Evolutionary conservation across 2,797 vertebrate genomes (phyloP), one percentile per base, ranked within the genome.

Genomic region (Chelonia mydas): DNA sequence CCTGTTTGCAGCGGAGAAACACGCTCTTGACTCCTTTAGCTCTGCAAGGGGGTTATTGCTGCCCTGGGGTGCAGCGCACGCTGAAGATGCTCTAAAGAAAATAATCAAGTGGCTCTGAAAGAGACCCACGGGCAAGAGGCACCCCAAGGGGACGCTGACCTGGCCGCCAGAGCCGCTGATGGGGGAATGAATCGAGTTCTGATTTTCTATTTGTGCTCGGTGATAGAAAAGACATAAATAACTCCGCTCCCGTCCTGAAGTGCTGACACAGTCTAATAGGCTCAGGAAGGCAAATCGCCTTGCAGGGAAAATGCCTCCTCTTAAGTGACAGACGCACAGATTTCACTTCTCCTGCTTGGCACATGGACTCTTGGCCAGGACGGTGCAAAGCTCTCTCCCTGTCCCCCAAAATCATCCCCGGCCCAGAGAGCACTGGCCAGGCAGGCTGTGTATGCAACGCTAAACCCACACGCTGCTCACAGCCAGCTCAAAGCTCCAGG

Each of bases 81-180:
- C 1, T 53, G 50, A 90, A 84, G 89, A 94, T 88, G 94, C 77
- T 89, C 86, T 89, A 96, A 59, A 53, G 87, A 89, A 53, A 84
- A 84, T 91, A 84, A 84, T 92, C 92, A 89, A 59, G 31, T 31
- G 90, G 90, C 80, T 94, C 41, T 2, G 37, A n/a, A 21, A 76
- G 45, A 91, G 77, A 74, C 89, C 84, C 21, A 0, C 68, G 19
- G 61, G 33, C 33, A 21, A 19, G 61, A 10, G 16, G 61, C 61
- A 37, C 21, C 21, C 68, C 10, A 21, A 41, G 33, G 80, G 54
- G 87, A 90, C 53, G 45, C 90, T 5, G 1, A 79, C 3, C 1
- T 5, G 2, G 92, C 33, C 31, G 9, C 33, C 88, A 84, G 68
- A 76, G 84, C 50, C 47, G 79, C 59, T 77, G 41, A 53, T 85